Evolutionary conservation across 2,888 invertebrate genomes (phyloP).

Genomic region (Drosophila diplacantha): DNA sequence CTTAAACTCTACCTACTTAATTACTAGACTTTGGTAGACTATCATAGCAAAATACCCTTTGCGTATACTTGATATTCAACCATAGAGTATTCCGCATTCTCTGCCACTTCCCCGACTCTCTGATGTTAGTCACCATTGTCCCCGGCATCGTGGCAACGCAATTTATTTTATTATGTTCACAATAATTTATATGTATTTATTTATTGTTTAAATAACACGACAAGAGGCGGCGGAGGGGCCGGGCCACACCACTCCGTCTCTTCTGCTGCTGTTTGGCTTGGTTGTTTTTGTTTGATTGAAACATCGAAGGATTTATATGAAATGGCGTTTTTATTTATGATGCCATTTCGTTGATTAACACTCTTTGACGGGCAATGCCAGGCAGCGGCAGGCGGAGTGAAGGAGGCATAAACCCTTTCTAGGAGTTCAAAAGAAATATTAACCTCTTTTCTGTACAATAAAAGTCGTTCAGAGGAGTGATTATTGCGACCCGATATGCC

Average conservation of each 20-base stretch:
- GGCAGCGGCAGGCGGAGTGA: neutral
- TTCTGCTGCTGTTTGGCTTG: constrained; percentile 8
- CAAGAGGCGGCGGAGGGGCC: neutral
- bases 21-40: neutral
- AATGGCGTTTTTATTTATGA: constrained; percentile 71
- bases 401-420: neutral
- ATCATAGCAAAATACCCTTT: too few species aligned
- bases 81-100: neutral
- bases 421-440: too few species aligned
- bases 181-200: constrained; percentile 55
- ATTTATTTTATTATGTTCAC: constrained; percentile 55
- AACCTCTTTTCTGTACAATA: neutral
- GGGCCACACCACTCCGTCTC: neutral
- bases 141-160: constrained; percentile 15
- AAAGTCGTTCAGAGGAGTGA: neutral
- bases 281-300: constrained; percentile 66
- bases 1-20: neutral
- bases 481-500: neutral
- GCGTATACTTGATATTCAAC: too few species aligned
- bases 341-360: constrained; percentile 71
- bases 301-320: constrained; percentile 67
- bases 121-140: constrained; percentile 7
- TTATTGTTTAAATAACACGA: constrained; percentile 47
- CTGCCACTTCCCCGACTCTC: neutral
- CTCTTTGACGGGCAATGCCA: constrained; percentile 51